phyloP scores from a whole-genome alignment of 2,888 invertebrate species.

The Leucania comma region DNA sequence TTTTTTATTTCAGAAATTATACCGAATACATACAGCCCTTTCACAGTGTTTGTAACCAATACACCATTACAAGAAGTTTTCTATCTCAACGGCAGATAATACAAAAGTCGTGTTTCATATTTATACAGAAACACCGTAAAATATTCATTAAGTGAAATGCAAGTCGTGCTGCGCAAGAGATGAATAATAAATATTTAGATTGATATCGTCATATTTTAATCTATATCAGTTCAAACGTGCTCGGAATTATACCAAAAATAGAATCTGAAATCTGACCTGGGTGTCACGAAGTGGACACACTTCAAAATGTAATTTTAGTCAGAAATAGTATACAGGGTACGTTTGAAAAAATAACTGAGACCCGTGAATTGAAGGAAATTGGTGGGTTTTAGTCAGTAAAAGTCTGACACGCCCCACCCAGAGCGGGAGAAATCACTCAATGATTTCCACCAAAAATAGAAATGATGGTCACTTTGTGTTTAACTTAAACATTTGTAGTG shows the following conservation, averaged over 20 bases:
- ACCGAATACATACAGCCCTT: not conserved
- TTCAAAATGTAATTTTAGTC: slow-evolving; percentile 16
- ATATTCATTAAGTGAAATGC: slow-evolving; percentile 85
- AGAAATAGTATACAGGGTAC: too few relatives aligned
- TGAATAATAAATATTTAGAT: slow-evolving; percentile 84
- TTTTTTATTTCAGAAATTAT: not conserved
- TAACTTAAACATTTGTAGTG: too few relatives aligned
- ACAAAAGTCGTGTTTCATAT: slow-evolving; percentile 70
- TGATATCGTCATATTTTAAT: slow-evolving; percentile 79
- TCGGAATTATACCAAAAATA: slow-evolving; percentile 71
- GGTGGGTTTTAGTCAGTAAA: too few relatives aligned
- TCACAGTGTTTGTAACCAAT: slow-evolving; percentile 5
- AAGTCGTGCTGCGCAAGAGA: slow-evolving; percentile 80
- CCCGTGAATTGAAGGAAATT: too few relatives aligned
- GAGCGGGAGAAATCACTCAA: too few relatives aligned
- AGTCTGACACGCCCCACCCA: too few relatives aligned
- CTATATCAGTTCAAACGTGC: slow-evolving; percentile 81
- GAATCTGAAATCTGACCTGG: slow-evolving; percentile 42
- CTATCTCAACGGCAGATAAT: slow-evolving; percentile 49
- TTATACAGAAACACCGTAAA: slow-evolving; percentile 75
- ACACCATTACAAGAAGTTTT: slow-evolving; percentile 13
- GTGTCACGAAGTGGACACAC: slow-evolving; percentile 43
- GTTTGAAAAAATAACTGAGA: too few relatives aligned
- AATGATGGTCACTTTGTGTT: too few relatives aligned
- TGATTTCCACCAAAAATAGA: too few relatives aligned